A percentile compares a stretch with the other conserved stretches of the same genome.
phyloP scores from a whole-genome alignment of 1,140 invertebrate genomes.

The Apis dorsata region DNA sequence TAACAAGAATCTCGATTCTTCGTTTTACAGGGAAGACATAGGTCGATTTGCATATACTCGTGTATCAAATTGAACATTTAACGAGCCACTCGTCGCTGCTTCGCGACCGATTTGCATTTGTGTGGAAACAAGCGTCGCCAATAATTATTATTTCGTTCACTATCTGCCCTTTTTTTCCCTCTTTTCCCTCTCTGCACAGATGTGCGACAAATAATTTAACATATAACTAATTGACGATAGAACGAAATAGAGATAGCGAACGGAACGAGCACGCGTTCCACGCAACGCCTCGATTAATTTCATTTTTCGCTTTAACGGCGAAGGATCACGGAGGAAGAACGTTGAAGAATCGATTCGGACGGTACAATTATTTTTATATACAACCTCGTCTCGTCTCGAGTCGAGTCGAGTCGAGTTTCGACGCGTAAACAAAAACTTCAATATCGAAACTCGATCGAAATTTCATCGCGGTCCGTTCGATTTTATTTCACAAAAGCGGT shows the following conservation, averaged over 20 bases:
- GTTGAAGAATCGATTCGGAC: background rate
- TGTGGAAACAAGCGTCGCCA: constrained; percentile 21
- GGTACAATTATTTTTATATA: too few species aligned
- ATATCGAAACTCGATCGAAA: too few species aligned
- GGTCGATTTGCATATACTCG: constrained; percentile 5
- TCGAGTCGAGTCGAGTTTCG: background rate
- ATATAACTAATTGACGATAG: background rate
- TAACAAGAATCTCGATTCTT: background rate
- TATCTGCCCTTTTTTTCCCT: background rate
- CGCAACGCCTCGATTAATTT: constrained; percentile 35
- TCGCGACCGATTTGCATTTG: constrained; percentile 22
- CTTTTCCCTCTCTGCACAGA: too few species aligned
- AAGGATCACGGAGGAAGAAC: too few species aligned
- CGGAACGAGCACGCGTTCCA: constrained; percentile 4
- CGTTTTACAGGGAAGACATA: too few species aligned
- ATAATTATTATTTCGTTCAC: constrained; percentile 27
- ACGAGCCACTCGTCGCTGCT: constrained; percentile 32
- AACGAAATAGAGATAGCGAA: constrained; percentile 15
- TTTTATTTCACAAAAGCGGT: background rate
- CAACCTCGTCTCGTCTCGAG: background rate
- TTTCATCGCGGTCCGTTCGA: background rate
- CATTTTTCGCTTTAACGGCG: too few species aligned
- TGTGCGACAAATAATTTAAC: too few species aligned
- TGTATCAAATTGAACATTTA: constrained; percentile 37
- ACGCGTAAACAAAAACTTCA: background rate